Evolutionary conservation across 2,888 invertebrate species (phyloP), one percentile per base, ranked within the genome.

Genomic region (Ptilodon capucinus): DNA sequence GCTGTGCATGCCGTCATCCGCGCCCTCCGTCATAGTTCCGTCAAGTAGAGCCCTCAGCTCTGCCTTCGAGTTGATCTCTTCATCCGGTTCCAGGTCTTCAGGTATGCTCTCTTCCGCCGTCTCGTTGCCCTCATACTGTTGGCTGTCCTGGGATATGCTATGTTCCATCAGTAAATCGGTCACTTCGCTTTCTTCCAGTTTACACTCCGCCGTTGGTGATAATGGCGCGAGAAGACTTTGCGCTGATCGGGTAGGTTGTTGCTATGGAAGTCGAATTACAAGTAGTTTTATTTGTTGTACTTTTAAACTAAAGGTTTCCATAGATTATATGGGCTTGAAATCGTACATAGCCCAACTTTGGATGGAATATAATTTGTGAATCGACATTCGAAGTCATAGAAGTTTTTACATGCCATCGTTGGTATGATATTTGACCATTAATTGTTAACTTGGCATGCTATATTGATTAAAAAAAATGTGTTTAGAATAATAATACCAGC

Each of bases 211-310:
- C 40, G 35, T 55, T 0, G 77, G 63, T 6, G 81, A 71, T 6
- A 80, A 58, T 1, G 89, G 88, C 6, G 86, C 86, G 2, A 89
- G 68, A 11, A 89, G 68, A 44, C 88, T 89, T 54, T 88, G 87
- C 0, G 78, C 64, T 2, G 84, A 74, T 4, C 86, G 83, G 1
- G 61, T 45, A 0, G 71, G 40, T 47, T 73, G 74, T 64, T 75
- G 59, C 3, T 53, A 41, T n/a, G 28, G 5, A 28, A 28, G n/a
- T 28, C 0, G n/a, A 28, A 28, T 6, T 6, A 21, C 4, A 21
- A 21, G 2, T 21, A 21, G 7, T n/a, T n/a, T n/a, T n/a, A n/a
- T n/a, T n/a, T n/a, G n/a, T n/a, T n/a, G n/a, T n/a, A n/a, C n/a
- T n/a, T n/a, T n/a, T n/a, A n/a, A n/a, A n/a, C n/a, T n/a, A n/a